Conservation (phyloP, 2,888 invertebrate genomes). For the Chirona hameri region DNA sequence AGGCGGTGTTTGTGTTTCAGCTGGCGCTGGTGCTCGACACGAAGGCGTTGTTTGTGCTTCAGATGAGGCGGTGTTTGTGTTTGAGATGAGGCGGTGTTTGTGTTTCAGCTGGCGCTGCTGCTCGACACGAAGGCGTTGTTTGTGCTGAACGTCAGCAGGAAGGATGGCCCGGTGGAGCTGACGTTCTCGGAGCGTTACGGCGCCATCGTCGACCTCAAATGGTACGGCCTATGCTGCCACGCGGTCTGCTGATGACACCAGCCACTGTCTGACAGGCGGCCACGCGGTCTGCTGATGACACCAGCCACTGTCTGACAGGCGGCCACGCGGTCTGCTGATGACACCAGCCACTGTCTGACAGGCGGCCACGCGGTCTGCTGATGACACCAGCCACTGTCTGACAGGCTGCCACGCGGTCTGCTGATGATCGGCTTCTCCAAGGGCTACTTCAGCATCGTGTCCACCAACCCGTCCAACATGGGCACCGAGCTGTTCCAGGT, state of each 20-base stretch:
- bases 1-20: background rate
- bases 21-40: background rate
- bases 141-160: constrained; percentile 1
- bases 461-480: constrained; percentile 12
- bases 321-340: too few species aligned
- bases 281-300: too few species aligned
- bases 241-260: too few species aligned
- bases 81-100: background rate
- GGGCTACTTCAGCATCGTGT: background rate
- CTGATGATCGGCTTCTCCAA: constrained; percentile 6
- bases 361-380: too few species aligned
- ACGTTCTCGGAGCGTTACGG: constrained; percentile 4
- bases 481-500: constrained; percentile 25
- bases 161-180: background rate
- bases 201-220: background rate
- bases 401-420: background rate
- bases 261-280: too few species aligned
- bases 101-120: background rate
- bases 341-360: too few species aligned
- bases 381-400: background rate
- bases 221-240: background rate
- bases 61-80: too few species aligned
- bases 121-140: background rate
- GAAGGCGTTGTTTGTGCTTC: background rate
- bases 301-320: too few species aligned